phyloP scores from a whole-genome alignment of 2,113 vertebrate species.

The Nyctereutes procyonoides region DNA sequence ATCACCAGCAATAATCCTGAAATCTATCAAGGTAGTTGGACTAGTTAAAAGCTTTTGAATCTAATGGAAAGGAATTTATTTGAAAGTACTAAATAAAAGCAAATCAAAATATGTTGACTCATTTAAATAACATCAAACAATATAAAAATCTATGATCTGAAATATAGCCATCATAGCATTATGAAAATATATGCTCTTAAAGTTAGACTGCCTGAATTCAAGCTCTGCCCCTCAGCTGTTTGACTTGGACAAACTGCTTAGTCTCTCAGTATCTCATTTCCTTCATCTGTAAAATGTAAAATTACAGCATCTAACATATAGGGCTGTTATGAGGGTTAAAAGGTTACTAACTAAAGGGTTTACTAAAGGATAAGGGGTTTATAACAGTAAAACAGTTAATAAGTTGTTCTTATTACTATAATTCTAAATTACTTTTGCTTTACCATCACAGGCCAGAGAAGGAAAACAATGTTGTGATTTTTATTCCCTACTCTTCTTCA shows the following conservation, averaged over 20 bases:
- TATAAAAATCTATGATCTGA: background rate
- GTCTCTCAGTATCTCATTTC: background rate
- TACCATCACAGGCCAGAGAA: background rate
- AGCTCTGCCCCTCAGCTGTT: background rate
- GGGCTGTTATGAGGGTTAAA: background rate
- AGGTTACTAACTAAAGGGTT: background rate
- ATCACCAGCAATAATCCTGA: background rate
- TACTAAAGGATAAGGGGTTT: background rate
- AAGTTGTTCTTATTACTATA: background rate
- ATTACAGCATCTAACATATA: background rate
- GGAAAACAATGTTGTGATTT: background rate
- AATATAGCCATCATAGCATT: background rate
- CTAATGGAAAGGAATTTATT: constrained; percentile 14
- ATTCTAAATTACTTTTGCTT: constrained; percentile 34
- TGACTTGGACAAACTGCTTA: background rate
- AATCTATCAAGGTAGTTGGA: background rate
- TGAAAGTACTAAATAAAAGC: background rate
- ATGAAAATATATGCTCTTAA: background rate
- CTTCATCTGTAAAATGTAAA: background rate
- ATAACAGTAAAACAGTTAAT: background rate
- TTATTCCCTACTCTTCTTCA: background rate
- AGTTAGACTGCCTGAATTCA: background rate
- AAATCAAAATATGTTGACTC: background rate
- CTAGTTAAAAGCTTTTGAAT: background rate
- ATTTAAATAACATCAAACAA: constrained; percentile 38